Evolutionary conservation across 2,888 invertebrate genomes (phyloP), one percentile per base, ranked within the genome.

Genomic region (Pycnomerus fuliginosus): DNA sequence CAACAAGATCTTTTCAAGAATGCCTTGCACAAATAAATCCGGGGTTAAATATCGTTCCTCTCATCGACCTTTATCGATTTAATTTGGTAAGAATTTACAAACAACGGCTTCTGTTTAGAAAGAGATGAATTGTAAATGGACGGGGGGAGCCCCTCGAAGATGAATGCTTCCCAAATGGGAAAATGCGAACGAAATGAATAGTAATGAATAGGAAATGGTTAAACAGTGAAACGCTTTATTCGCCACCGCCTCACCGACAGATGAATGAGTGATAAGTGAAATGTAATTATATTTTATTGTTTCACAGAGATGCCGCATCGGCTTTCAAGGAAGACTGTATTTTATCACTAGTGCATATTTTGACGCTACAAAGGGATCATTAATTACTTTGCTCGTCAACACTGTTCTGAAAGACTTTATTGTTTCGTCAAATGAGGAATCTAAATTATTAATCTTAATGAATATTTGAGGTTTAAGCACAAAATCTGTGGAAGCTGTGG

Each of bases 221-320:
- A 65, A 69, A 68, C 68, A 68, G 62, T 64, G 68, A 60, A 67
- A 66, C 56, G 66, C 67, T 68, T 68, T 67, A 67, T 68, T 65
- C 65, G 64, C 62, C 61, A 60, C 62, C 60, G 59, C 55, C 55
- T 48, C 58, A 48, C 52, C 54, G 62, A 58, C 66, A 68, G 67
- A 69, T 68, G 67, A 70, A 66, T 69, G 69, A 70, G 65, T 67
- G 68, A 70, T 70, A 70, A 70, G 68, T 69, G 68, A 69, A 68
- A 64, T 58, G 68, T 69, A 70, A 70, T 70, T 70, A 69, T 63
- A 64, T 68, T 68, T 70, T 67, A 70, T 70, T 69, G 69, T 69
- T 68, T 66, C 64, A 61, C 58, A 59, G 63, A 64, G 63, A 65
- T 60, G 65, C 65, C 66, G 66, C 67, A 64, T 61, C 61, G 61